Conservation (phyloP, 2,888 invertebrate genomes). For the Helicoverpa assulta region DNA sequence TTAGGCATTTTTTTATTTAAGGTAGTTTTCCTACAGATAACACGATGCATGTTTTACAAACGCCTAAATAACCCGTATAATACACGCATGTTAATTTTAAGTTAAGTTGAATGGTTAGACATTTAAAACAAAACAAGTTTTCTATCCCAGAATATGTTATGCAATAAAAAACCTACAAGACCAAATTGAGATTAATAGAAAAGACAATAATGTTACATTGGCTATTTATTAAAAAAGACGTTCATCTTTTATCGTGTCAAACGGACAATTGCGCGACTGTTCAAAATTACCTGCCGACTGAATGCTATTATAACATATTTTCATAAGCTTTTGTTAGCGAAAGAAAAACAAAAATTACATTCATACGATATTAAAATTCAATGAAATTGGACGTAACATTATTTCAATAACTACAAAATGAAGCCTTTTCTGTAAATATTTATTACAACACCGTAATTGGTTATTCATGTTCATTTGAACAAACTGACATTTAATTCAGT, state of each 20-base stretch:
- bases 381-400: slow-evolving; percentile 37
- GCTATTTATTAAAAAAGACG: slow-evolving; percentile 3
- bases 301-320: slow-evolving; percentile 35
- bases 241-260: slow-evolving; percentile 8
- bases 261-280: slow-evolving; percentile 26
- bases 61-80: too few species aligned
- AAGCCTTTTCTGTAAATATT: slow-evolving; percentile 48
- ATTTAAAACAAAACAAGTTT: too few species aligned
- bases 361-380: slow-evolving; percentile 34
- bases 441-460: slow-evolving; percentile 43
- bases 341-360: slow-evolving; percentile 28
- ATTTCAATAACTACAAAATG: slow-evolving; percentile 41
- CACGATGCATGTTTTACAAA: too few species aligned
- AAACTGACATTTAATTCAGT: slow-evolving; percentile 11
- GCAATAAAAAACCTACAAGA: background rate
- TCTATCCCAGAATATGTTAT: too few species aligned
- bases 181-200: background rate
- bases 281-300: slow-evolving; percentile 23
- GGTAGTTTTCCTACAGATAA: too few species aligned
- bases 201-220: background rate
- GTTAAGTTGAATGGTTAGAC: too few species aligned
- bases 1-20: too few species aligned
- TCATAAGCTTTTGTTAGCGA: slow-evolving; percentile 43
- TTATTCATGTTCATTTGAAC: slow-evolving; percentile 39
- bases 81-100: too few species aligned